phyloP scores from a whole-genome alignment of 2,888 invertebrate genomes.

The Phlogophora meticulosa region DNA sequence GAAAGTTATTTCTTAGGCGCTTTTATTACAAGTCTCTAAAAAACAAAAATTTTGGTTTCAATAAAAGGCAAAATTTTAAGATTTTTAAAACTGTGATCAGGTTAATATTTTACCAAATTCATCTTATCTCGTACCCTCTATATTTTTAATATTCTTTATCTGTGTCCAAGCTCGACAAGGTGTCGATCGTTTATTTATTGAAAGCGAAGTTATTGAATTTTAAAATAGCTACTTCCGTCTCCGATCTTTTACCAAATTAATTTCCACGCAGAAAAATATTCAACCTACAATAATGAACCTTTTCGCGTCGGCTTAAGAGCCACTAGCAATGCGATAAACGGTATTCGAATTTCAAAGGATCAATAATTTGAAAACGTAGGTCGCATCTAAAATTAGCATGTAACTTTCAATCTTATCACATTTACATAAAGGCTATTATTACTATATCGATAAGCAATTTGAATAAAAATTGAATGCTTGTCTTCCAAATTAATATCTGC shows the following conservation, averaged over 20 bases:
- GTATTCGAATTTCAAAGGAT: conserved; percentile 13
- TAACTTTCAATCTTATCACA: conserved; percentile 60
- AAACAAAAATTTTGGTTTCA: no score
- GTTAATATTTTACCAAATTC: no score
- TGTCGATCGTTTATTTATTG: conserved; percentile 85
- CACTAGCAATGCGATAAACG: not conserved
- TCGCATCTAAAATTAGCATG: conserved; percentile 33
- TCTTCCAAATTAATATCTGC: not conserved
- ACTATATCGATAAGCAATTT: conserved; percentile 19
- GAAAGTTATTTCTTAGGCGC: no score
- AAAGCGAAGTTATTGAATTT: conserved; percentile 82
- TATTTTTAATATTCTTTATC: conserved; percentile 66
- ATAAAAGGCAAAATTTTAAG: no score
- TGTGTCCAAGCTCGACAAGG: conserved; percentile 77
- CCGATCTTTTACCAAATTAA: conserved; percentile 42
- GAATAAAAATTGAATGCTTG: conserved; percentile 34
- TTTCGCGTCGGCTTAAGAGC: conserved; percentile 18
- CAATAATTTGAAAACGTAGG: conserved; percentile 44
- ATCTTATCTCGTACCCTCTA: not conserved
- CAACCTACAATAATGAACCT: conserved; percentile 20
- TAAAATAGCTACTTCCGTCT: conserved; percentile 78
- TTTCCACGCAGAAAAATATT: not conserved
- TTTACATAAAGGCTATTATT: conserved; percentile 34
- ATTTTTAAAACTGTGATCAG: no score
- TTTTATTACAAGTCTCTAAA: no score